Evolutionary conservation across 2,113 vertebrate genomes (phyloP).

Genomic region (Chamaea fasciata): DNA sequence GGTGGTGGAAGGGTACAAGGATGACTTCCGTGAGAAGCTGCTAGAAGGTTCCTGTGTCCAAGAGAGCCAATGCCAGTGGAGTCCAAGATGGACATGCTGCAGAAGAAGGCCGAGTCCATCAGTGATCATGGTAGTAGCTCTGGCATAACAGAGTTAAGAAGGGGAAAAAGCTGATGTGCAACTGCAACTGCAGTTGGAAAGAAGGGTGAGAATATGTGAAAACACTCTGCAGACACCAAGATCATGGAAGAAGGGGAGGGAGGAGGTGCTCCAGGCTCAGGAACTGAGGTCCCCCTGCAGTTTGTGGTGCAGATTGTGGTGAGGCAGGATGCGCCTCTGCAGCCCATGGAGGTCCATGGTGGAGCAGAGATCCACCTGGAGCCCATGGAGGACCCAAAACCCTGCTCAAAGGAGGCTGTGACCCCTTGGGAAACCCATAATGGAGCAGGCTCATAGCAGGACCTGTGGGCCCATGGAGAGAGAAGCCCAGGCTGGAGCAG

Average conservation of each 20-base stretch:
- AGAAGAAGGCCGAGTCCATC: accelerated
- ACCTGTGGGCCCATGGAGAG: not conserved
- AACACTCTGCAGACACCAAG: not conserved
- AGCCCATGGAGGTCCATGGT: not conserved
- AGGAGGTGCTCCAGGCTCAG: not conserved
- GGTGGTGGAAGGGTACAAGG: not conserved
- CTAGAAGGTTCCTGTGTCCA: not conserved
- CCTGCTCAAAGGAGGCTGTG: not conserved
- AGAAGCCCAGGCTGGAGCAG: not conserved
- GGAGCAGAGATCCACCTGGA: not conserved
- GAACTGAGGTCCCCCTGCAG: accelerated
- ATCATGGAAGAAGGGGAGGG: not conserved
- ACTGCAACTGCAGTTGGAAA: not conserved
- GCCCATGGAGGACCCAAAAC: not conserved
- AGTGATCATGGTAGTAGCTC: not conserved
- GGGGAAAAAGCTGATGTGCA: not conserved
- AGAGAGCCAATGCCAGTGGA: not conserved
- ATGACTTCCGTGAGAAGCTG: not conserved
- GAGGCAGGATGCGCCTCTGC: not conserved
- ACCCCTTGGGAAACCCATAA: not conserved
- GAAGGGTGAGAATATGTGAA: not conserved
- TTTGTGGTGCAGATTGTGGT: accelerated
- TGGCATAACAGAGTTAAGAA: not conserved
- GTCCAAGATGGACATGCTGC: accelerated
- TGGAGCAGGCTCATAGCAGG: not conserved